Conservation (phyloP, 2,888 invertebrate genomes). For the Sinodicranocentrus sp. region DNA sequence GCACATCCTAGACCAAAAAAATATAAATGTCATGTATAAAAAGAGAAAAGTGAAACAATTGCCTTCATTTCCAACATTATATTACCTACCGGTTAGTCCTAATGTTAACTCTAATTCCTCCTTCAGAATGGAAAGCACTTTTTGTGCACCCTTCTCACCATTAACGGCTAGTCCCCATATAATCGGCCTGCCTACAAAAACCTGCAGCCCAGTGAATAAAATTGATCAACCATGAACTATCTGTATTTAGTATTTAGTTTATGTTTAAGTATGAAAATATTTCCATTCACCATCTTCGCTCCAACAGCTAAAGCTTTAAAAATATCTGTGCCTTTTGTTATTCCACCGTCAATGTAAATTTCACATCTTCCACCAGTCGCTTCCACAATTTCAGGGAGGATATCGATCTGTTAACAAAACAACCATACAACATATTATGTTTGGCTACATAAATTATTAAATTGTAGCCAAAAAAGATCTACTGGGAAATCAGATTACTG, state of each 20-base stretch:
- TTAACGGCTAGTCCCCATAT: constrained; percentile 90
- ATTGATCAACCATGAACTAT: no score
- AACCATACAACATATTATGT: background rate
- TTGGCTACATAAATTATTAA: background rate
- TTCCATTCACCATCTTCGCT: constrained; percentile 86
- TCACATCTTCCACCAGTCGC: constrained; percentile 83
- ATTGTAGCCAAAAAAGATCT: constrained; percentile 71
- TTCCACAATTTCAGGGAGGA: constrained; percentile 88
- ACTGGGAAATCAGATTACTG: constrained; percentile 82
- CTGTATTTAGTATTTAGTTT: no score
- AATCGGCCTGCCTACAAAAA: constrained; percentile 91
- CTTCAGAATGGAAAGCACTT: constrained; percentile 85
- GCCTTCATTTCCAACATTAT: no score
- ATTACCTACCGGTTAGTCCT: constrained; percentile 83
- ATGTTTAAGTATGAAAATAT: background rate
- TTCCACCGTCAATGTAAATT: constrained; percentile 93
- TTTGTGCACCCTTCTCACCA: constrained; percentile 88
- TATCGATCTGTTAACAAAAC: constrained; percentile 84
- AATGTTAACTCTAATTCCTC: constrained; percentile 88
- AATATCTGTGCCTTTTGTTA: constrained; percentile 90
- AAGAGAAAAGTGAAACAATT: no score
- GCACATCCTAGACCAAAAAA: no score
- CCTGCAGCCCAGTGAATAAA: no score
- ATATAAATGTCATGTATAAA: no score
- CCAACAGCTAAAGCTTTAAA: constrained; percentile 95